These are phyloP conservation scores for Nesidiocoris tenuis DNA, from an alignment of 2,888 invertebrate genomes.

Conservation along the genomic window DNA sequence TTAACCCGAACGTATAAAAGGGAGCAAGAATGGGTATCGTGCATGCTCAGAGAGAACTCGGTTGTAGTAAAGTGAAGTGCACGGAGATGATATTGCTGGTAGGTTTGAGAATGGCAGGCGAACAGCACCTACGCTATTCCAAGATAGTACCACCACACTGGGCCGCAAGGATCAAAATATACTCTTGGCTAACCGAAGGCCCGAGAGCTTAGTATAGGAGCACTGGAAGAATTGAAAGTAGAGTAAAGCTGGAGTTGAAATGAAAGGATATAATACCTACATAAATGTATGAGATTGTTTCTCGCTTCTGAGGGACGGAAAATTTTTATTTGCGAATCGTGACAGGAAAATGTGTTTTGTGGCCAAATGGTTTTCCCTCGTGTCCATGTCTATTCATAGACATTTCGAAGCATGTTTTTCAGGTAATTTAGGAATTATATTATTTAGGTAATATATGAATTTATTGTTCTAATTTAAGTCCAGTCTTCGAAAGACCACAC, in stretches of 20 bases:
- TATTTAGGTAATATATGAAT: no score
- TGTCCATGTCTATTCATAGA: no score
- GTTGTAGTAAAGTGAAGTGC: background rate
- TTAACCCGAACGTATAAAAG: slow-evolving; percentile 27
- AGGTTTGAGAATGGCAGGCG: background rate
- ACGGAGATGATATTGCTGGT: background rate
- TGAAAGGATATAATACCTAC: background rate
- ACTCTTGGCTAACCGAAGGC: background rate
- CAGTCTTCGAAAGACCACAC: no score
- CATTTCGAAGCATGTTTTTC: no score
- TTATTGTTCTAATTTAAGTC: no score
- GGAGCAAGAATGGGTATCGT: slow-evolving; percentile 10
- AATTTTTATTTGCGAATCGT: background rate
- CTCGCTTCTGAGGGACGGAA: background rate
- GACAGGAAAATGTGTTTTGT: background rate
- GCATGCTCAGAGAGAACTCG: background rate
- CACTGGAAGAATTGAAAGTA: background rate
- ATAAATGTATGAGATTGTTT: background rate
- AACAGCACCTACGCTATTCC: background rate
- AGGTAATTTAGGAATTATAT: no score
- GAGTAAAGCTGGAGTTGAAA: background rate
- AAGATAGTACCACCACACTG: background rate
- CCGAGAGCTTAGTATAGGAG: background rate
- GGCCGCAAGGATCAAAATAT: background rate
- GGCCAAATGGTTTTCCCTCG: no score